Percentiles rank a stretch among this genome's conserved stretches.
Conservation (phyloP, 2,113 vertebrate species). For the Leptosomus discolor region DNA sequence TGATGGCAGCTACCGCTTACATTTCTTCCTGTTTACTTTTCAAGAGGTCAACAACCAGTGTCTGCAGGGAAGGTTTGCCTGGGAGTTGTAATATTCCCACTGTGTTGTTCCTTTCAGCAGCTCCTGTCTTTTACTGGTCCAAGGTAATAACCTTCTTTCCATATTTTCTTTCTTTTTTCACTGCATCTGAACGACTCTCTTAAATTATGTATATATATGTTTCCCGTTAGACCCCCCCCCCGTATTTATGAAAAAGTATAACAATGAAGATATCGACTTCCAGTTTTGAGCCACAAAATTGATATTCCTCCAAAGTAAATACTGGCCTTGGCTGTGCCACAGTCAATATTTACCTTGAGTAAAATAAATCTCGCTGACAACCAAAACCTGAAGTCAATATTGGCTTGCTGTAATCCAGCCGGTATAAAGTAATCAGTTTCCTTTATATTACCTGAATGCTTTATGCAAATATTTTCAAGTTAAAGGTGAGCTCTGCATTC, state of each 20-base stretch:
- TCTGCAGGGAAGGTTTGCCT: neutral
- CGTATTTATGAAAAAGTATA: slow-evolving; percentile 1
- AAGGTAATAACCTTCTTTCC: neutral
- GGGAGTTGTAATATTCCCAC: neutral
- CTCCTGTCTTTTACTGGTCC: neutral
- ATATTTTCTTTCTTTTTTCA: neutral
- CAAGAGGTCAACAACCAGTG: neutral
- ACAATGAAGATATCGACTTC: slow-evolving; percentile 36
- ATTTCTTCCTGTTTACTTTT: slow-evolving; percentile 40
- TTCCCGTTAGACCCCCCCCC: neutral
- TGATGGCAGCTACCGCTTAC: neutral
- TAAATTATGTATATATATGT: neutral
- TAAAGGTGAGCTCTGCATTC: slow-evolving; percentile 3
- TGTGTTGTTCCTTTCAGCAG: neutral
- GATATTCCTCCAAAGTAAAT: slow-evolving; percentile 54
- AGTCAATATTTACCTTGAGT: slow-evolving; percentile 54
- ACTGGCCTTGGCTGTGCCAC: slow-evolving; percentile 13
- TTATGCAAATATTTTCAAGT: slow-evolving; percentile 35
- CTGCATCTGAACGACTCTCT: neutral
- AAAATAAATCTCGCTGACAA: slow-evolving; percentile 59
- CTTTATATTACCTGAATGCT: slow-evolving; percentile 28
- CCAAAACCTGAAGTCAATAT: slow-evolving; percentile 50
- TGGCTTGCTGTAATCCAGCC: slow-evolving; percentile 28
- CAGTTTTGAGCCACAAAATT: slow-evolving; percentile 37
- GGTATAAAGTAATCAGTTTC: slow-evolving; percentile 40